Evolutionary conservation across 2,888 invertebrate species (phyloP).

Genomic region (Lingula anatina): DNA sequence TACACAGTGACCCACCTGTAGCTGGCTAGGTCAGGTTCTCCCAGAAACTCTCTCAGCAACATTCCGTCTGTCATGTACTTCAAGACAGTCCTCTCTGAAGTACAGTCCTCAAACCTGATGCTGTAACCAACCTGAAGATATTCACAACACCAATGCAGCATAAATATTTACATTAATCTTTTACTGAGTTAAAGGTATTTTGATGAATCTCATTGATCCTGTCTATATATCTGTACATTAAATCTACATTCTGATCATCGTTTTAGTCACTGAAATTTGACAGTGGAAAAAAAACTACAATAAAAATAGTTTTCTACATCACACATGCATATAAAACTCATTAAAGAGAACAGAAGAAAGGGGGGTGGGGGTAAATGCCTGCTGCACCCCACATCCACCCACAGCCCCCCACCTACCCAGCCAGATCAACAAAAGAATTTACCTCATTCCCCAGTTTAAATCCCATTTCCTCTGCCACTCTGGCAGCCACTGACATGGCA

Average conservation of each 20-base stretch:
- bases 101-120: slow-evolving; percentile 98
- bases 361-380: too few relatives aligned
- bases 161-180: background rate
- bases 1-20: slow-evolving; percentile 68
- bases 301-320: too few relatives aligned
- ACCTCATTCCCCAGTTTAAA: slow-evolving; percentile 76
- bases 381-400: too few relatives aligned
- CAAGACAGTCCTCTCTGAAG: slow-evolving; percentile 90
- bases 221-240: too few relatives aligned
- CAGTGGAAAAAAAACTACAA: too few relatives aligned
- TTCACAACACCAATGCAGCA: too few relatives aligned
- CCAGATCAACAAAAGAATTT: too few relatives aligned
- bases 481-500: slow-evolving; percentile 98
- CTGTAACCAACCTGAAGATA: slow-evolving; percentile 61
- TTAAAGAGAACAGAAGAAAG: too few relatives aligned
- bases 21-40: slow-evolving; percentile 90
- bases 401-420: too few relatives aligned
- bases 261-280: too few relatives aligned
- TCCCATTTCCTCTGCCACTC: slow-evolving; percentile 96
- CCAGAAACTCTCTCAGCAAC: slow-evolving; percentile 90
- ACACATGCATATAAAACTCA: too few relatives aligned
- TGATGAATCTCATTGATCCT: background rate
- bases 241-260: too few relatives aligned
- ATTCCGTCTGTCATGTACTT: slow-evolving; percentile 99
- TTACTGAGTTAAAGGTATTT: background rate